Evolutionary conservation across 2,113 vertebrate genomes (phyloP), one percentile per base, ranked within the genome.

Genomic region (Boleophthalmus pectinirostris): DNA sequence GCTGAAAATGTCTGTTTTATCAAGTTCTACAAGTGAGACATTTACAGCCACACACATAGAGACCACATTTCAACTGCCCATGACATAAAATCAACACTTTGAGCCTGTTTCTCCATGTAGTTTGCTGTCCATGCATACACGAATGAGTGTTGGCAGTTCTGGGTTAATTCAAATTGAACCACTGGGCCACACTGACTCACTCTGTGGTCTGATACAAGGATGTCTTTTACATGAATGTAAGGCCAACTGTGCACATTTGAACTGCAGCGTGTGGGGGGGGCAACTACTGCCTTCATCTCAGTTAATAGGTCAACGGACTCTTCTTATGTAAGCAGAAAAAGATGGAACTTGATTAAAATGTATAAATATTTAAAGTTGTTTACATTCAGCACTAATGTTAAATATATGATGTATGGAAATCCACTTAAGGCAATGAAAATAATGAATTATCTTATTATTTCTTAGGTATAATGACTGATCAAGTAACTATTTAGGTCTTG

Each of bases 121-220:
- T 83, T 74, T 58, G 45, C 46, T 8, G 21, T 56, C 38, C 51
- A 45, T n/a, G 43, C 23, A 58, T 1, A 35, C 8, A 61, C 21
- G 71, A 90, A 85, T 60, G 14, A 43, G 63, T 77, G 66, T 53
- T 87, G 88, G 79, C 88, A 66, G 82, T 89, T 92, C 90, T 93
- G 73, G 85, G 84, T 87, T 86, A 84, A 83, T 87, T 81, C 74
- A 77, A 16, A 70, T 73, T 54, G 67, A 72, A 43, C 46, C 21
- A 29, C 61, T 38, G 47, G 82, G 68, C 67, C 54, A 66, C 70
- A 85, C 72, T 73, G 66, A 73, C 20, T 83, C 69, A 68, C 54
- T 82, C 25, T 61, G 58, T 61, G 25, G 11, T 47, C 20, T n/a
- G 45, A 18, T 43, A 68, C 66, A 71, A 81, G 33, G 70, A 56